Evolutionary conservation across 2,113 vertebrate species (phyloP).

Genomic region (Pterocles burchelli): DNA sequence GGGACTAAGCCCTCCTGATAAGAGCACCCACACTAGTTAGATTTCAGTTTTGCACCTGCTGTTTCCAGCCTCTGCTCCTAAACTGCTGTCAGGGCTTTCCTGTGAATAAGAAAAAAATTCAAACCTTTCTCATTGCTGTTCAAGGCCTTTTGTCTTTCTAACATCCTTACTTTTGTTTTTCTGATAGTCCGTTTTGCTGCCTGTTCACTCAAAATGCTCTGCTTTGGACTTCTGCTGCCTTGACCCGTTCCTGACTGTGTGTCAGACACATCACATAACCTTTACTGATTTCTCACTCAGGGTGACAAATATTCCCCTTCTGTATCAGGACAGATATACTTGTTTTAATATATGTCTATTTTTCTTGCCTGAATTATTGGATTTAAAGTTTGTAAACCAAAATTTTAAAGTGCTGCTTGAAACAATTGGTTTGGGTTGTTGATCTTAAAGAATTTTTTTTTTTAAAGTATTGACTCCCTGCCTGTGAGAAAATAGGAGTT

Average conservation of each 20-base stretch:
- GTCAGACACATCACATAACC: accelerated
- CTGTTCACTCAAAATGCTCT: background rate
- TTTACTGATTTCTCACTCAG: background rate
- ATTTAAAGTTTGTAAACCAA: background rate
- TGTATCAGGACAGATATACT: background rate
- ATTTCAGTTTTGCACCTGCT: background rate
- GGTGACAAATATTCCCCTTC: accelerated
- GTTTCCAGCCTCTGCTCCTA: background rate
- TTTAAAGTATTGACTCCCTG: background rate
- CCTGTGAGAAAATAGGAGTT: background rate
- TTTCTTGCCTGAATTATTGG: background rate
- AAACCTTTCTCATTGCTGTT: background rate
- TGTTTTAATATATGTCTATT: background rate
- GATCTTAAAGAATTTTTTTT: background rate
- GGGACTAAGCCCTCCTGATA: background rate
- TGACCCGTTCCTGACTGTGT: background rate
- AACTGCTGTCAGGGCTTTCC: background rate
- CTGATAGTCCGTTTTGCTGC: background rate
- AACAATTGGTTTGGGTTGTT: accelerated
- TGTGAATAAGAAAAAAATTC: background rate
- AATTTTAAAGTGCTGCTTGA: background rate
- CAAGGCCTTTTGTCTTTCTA: background rate
- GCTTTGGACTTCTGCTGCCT: background rate
- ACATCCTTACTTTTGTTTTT: background rate
- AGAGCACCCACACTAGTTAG: background rate